Evolutionary conservation across 1,140 invertebrate species (phyloP).

Genomic region (Drosophila ercepeae): DNA sequence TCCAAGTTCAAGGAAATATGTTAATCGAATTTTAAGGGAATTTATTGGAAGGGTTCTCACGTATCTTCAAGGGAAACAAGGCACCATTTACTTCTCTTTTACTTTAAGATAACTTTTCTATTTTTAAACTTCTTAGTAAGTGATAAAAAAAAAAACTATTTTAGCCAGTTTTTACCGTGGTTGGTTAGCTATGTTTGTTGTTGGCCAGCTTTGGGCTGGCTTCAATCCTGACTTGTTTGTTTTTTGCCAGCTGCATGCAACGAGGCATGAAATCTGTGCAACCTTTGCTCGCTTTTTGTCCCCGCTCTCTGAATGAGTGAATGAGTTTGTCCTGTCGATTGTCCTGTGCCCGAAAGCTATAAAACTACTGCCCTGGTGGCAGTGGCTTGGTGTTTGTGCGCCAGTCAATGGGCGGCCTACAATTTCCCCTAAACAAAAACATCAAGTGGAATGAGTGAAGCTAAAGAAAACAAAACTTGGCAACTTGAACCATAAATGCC

Average conservation of each 20-base stretch:
- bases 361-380: conserved; percentile 46
- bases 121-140: background rate
- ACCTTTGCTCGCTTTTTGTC: conserved; percentile 53
- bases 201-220: conserved; percentile 25
- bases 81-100: background rate
- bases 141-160: background rate
- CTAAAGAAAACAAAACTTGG: conserved; percentile 62
- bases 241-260: conserved; percentile 55
- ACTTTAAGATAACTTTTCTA: background rate
- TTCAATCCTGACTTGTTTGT: conserved; percentile 39
- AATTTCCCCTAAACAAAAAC: conserved; percentile 65
- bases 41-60: background rate
- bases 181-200: conserved; percentile 10
- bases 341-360: conserved; percentile 66
- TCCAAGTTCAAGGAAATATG: conserved; percentile 20
- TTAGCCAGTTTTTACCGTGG: conserved; percentile 7
- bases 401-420: conserved; percentile 69
- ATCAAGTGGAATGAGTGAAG: background rate
- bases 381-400: conserved; percentile 16
- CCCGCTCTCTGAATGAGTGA: conserved; percentile 7
- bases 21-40: conserved; percentile 26
- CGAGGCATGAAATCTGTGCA: conserved; percentile 75
- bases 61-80: background rate
- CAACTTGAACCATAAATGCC: conserved; percentile 69
- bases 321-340: conserved; percentile 1